These are phyloP conservation scores for Cettia cetti DNA, from an alignment of 2,113 vertebrate species.

Conservation along the genomic window DNA sequence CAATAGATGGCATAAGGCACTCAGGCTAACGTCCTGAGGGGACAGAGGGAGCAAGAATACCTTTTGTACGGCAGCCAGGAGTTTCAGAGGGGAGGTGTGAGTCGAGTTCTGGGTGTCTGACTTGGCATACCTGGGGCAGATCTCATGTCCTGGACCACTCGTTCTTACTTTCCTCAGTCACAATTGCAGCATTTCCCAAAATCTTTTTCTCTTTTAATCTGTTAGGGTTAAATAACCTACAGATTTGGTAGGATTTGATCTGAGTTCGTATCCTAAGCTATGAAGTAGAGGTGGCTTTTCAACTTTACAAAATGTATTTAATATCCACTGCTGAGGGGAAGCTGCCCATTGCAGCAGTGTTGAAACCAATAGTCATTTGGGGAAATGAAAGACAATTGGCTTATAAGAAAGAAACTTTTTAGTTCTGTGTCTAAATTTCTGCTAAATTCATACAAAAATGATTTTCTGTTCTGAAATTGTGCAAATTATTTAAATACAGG, in stretches of 20 bases:
- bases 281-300: background rate
- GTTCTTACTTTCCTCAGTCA: background rate
- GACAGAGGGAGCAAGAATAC: background rate
- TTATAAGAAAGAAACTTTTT: background rate
- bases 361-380: background rate
- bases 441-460: background rate
- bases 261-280: background rate
- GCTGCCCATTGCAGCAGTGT: background rate
- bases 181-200: background rate
- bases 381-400: background rate
- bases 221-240: background rate
- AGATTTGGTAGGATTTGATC: background rate
- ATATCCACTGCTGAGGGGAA: background rate
- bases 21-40: background rate
- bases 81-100: background rate
- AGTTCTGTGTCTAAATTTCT: background rate
- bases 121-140: background rate
- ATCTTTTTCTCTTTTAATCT: background rate
- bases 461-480: background rate
- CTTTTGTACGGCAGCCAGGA: background rate
- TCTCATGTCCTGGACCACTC: background rate
- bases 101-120: background rate
- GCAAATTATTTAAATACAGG: background rate
- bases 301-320: background rate
- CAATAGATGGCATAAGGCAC: conserved; percentile 58